These are phyloP conservation scores for Coranthus polyacanthus DNA, from an alignment of 2,797 vertebrate genomes.

Conservation along the genomic window DNA sequence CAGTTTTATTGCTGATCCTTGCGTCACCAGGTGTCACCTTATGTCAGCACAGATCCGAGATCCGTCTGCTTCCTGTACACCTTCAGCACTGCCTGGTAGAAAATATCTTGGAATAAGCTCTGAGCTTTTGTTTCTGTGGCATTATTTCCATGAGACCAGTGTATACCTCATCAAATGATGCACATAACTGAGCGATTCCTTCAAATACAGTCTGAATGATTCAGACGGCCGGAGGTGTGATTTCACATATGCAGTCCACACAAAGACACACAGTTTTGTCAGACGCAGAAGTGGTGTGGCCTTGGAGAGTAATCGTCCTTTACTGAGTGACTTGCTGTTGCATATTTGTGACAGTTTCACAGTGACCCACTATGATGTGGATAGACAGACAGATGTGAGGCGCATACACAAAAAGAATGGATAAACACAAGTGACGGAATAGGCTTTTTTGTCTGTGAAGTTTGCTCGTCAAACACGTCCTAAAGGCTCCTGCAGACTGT, in stretches of 20 bases:
- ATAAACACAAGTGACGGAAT: conserved; percentile 2
- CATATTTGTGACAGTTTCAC: conserved; percentile 37
- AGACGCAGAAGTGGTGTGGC: conserved; percentile 5
- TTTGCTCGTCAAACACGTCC: not conserved
- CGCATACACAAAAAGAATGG: conserved; percentile 1
- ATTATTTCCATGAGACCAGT: conserved; percentile 22
- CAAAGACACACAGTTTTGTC: conserved; percentile 25
- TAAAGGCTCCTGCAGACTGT: too few relatives aligned
- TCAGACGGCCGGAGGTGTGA: conserved; percentile 30
- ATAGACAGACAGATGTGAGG: conserved; percentile 15
- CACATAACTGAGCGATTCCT: conserved; percentile 31
- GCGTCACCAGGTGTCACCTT: conserved; percentile 66
- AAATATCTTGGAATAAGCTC: conserved; percentile 37
- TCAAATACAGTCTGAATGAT: conserved; percentile 25
- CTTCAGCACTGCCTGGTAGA: conserved; percentile 25
- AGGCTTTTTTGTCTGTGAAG: conserved; percentile 6
- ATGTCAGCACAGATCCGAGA: conserved; percentile 61
- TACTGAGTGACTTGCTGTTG: conserved; percentile 32
- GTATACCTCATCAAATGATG: conserved; percentile 21
- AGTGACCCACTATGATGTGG: conserved; percentile 6
- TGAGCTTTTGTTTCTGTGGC: conserved; percentile 10
- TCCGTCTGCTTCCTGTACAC: conserved; percentile 35
- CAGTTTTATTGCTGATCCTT: conserved; percentile 63
- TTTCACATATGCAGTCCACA: conserved; percentile 6
- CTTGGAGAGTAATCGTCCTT: not conserved